Percentiles rank a stretch among this genome's conserved stretches.
These are phyloP conservation scores for Characodon lateralis DNA, from an alignment of 2,797 vertebrate genomes.

Conservation along the genomic window DNA sequence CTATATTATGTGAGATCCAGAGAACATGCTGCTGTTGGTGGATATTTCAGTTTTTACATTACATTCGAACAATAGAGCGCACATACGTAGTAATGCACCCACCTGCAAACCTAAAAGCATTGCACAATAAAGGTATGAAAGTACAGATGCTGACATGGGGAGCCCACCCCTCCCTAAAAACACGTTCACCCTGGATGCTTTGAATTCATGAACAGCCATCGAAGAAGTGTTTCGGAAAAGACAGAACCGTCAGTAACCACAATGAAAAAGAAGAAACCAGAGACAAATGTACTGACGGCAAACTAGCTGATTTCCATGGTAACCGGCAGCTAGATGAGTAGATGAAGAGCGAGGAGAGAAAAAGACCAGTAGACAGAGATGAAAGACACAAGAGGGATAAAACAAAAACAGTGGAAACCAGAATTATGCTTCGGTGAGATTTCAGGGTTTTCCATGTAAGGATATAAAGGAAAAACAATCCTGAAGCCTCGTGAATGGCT, in stretches of 20 bases:
- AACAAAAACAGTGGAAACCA: conserved; percentile 27
- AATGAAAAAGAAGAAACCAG: background rate
- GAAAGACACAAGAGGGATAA: conserved; percentile 10
- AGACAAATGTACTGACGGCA: conserved; percentile 31
- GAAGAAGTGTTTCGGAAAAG: conserved; percentile 7
- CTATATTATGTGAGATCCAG: background rate
- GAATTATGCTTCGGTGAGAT: conserved; percentile 1
- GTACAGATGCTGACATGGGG: conserved; percentile 1
- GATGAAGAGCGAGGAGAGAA: conserved; percentile 39
- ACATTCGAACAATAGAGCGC: conserved; percentile 1
- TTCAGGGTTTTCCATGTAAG: background rate
- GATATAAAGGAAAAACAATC: background rate
- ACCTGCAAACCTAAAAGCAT: background rate
- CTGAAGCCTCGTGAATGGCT: background rate
- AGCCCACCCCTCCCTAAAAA: background rate
- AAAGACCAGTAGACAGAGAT: conserved; percentile 49
- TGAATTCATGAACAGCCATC: background rate
- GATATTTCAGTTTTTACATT: background rate
- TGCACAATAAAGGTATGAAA: conserved; percentile 3
- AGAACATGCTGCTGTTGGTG: background rate
- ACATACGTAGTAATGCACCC: conserved; percentile 12
- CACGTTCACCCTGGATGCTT: conserved; percentile 3
- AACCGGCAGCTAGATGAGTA: conserved; percentile 64
- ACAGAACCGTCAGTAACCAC: conserved; percentile 2
- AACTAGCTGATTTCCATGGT: conserved; percentile 73